Evolutionary conservation across 2,113 vertebrate species (phyloP).

Genomic region (Menura novaehollandiae): DNA sequence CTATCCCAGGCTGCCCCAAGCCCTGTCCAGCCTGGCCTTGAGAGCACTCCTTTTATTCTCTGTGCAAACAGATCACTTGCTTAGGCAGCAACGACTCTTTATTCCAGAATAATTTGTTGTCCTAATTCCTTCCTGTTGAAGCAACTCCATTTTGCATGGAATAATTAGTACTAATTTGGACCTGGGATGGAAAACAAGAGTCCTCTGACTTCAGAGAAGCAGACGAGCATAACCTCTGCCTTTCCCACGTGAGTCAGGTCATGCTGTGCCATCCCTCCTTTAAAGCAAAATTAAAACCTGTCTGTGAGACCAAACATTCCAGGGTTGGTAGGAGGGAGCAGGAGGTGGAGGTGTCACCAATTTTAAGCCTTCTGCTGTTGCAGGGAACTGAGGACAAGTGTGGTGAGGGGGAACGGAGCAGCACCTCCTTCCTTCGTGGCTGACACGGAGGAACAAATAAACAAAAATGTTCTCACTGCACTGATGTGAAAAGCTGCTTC

Average conservation of each 20-base stretch:
- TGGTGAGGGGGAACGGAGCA: background rate
- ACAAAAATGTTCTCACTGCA: background rate
- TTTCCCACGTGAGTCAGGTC: background rate
- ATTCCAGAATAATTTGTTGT: slow-evolving; percentile 34
- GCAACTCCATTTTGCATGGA: slow-evolving; percentile 1
- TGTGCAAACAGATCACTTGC: background rate
- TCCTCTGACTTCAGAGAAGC: background rate
- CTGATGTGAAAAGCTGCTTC: background rate
- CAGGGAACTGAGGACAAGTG: background rate
- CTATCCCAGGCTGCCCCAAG: background rate
- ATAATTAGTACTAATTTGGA: slow-evolving; percentile 46
- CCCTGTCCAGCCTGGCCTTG: background rate
- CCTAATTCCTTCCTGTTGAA: slow-evolving; percentile 51
- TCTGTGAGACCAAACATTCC: background rate
- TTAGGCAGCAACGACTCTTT: background rate
- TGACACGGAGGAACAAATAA: background rate
- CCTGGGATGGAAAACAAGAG: background rate
- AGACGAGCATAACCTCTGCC: background rate
- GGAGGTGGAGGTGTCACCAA: background rate
- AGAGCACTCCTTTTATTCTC: background rate
- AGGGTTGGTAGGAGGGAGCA: background rate
- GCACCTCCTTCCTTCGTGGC: slow-evolving; percentile 20
- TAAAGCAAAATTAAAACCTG: background rate
- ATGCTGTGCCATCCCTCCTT: background rate
- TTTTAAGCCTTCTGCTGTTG: background rate